Base-by-base conservation (phyloP, 2,113 vertebrate species). In the Trachemys scripta region DNA sequence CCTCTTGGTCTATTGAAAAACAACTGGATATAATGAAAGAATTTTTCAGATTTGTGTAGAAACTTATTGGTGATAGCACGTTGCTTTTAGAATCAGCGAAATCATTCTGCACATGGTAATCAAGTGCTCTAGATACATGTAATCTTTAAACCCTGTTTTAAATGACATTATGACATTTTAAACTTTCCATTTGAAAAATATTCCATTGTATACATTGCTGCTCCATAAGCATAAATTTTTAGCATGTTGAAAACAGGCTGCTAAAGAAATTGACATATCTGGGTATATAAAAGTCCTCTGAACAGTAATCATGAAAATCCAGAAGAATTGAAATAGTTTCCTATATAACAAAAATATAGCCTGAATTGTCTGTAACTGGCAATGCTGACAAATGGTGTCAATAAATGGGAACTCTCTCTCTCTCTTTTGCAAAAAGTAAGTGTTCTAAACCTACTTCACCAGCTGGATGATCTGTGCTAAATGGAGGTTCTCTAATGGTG, bases 391-490 rank as follows among this genome's bases (percentile, higher is more conserved):
- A 0, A 0, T 1, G 3, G 65, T 88, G 53, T 3, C 47, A 94
- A 89, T 7, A 91, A 83, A 38, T 5, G 2, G 20, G 72, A 85
- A 65, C 8, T 54, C 51, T 49, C 51, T 49, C 19, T 42, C 92
- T 88, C n/a, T 45, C 45, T 27, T 92, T 51, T 65, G 3, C 8
- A 78, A 56, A 54, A 53, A 80, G 16, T 69, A 38, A 1, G 10
- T 80, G 50, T 90, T 45, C 92, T 95, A 78, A 92, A 86, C 49
- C 14, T 88, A 49, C 56, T 86, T 11, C 69, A 72, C 88, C 88
- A 88, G 49, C 59, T 72, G 7, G 6, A 86, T 38, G 38, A 19
- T 42, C 51, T 82, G 50, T 0, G 2, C 62, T 16, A 82, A 75
- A 19, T 13, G 59, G 51, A 69, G 1, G 2, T 25, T 89, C 57